Base-by-base conservation (phyloP, 2,113 vertebrate genomes). In the Glaucomys volans region DNA sequence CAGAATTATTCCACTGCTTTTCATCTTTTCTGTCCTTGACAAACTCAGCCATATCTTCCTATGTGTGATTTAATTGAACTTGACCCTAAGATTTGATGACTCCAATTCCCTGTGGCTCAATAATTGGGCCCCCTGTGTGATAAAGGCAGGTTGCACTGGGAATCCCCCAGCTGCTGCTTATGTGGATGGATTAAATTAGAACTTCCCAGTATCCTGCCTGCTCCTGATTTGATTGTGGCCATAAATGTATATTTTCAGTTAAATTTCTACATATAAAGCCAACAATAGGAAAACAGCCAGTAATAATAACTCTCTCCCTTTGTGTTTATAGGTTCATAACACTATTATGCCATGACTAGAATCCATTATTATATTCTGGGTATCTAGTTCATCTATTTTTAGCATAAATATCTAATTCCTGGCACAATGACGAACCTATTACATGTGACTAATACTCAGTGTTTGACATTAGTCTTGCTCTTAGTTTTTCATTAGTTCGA, bases 21-120 rank as follows among this genome's bases (percentile, higher is more conserved):
- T 97, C 67, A 81, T 92, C 75, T 84, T 87, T 6, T 90, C 71
- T 90, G 3, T 95, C 32, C 67, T 92, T 87, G 54, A 20, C 40
- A 87, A 93, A 94, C 72, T 77, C 87, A 93, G 66, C 13, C 76
- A 35, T 87, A 92, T 94, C 94, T 95, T 97, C 40, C 59, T 88
- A 64, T 79, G 85, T 86, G 62, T 75, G 37, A 42, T 85, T 92
- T 96, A 97, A 95, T 94, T 97, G 92, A 97, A 97, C 84, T 97
- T 97, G 96, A 97, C 81, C 91, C 72, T 92, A 91, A 86, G 77
- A 94, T 79, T 44, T 90, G 90, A 93, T 92, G 35, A 92, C 87
- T 92, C 40, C 30, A 95, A 86, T 94, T 98, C 96, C 87, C 95
- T 20, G 69, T 79, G 82, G 95, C 47, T 96, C 90, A 91, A 75